These are phyloP conservation scores for Lepus timidus DNA, from an alignment of 2,113 vertebrate species.

Conservation along the genomic window DNA sequence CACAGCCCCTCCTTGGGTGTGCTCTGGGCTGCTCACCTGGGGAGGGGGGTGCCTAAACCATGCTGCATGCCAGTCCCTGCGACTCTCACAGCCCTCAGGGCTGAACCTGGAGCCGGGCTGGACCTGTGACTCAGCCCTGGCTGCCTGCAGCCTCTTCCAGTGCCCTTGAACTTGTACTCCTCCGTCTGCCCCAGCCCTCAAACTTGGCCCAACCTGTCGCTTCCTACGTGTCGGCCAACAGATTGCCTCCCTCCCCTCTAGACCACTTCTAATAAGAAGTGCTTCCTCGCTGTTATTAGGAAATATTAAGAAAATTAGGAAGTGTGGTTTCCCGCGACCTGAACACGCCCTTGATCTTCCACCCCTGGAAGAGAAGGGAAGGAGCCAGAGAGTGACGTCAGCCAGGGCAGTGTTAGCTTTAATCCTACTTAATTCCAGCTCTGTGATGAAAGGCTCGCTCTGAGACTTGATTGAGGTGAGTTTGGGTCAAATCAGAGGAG, in stretches of 20 bases:
- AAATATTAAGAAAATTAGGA: not conserved
- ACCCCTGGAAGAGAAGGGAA: not conserved
- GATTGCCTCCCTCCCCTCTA: not conserved
- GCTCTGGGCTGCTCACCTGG: not conserved
- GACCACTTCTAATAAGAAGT: not conserved
- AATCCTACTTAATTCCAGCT: conserved; percentile 56
- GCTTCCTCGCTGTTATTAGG: not conserved
- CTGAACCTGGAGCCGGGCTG: not conserved
- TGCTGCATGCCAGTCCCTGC: no score
- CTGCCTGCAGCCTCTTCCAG: not conserved
- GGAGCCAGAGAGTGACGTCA: not conserved
- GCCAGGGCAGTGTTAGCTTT: conserved; percentile 7
- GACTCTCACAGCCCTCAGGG: not conserved
- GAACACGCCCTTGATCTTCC: not conserved
- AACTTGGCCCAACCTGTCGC: not conserved
- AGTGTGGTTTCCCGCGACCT: no score
- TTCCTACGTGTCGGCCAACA: not conserved
- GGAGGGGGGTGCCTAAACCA: no score
- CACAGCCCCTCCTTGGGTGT: not conserved
- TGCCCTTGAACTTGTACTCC: not conserved
- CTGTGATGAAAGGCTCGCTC: conserved; percentile 48
- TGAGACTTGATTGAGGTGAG: conserved; percentile 66
- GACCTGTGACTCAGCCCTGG: not conserved
- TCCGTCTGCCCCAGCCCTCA: not conserved
- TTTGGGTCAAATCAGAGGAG: conserved; percentile 65